Evolutionary conservation across 92 coral and sea anemone genomes (phyloP).

Genomic region (Heteractis magnifica): DNA sequence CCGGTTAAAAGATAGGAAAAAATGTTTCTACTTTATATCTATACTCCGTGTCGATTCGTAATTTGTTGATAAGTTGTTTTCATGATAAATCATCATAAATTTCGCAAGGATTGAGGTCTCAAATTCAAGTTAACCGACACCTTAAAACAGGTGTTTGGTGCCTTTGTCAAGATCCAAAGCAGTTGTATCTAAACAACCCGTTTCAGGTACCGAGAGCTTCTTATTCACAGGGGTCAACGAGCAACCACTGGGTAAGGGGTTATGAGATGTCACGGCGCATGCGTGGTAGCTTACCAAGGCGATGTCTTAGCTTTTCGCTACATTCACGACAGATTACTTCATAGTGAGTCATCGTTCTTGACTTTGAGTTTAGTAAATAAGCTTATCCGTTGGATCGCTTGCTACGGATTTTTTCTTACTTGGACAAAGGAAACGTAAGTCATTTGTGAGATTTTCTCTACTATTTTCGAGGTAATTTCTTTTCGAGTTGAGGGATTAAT

Average conservation of each 20-base stretch:
- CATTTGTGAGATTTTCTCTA: background rate
- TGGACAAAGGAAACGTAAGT: slow-evolving; percentile 33
- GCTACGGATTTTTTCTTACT: slow-evolving; percentile 8
- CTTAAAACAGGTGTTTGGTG: background rate
- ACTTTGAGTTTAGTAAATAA: slow-evolving; percentile 49
- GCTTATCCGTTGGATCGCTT: background rate
- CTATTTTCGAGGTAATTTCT: background rate
- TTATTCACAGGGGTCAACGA: slow-evolving; percentile 19
- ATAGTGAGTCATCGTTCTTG: slow-evolving; percentile 46
- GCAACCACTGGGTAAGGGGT: slow-evolving; percentile 2
- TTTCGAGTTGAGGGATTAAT: background rate
- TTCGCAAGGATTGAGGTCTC: background rate
- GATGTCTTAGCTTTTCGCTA: background rate
- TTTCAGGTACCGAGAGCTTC: background rate
- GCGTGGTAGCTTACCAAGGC: slow-evolving; percentile 12
- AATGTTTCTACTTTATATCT: no score
- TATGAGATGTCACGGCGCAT: slow-evolving; percentile 15
- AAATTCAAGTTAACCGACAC: no score
- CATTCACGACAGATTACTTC: slow-evolving; percentile 45
- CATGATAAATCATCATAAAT: background rate
- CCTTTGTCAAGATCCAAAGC: background rate
- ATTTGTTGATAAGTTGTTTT: background rate
- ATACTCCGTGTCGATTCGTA: no score
- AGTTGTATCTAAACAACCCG: slow-evolving; percentile 12
- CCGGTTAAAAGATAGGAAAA: no score